phyloP scores from a whole-genome alignment of 2,113 vertebrate genomes.

The Perccottus glenii region DNA sequence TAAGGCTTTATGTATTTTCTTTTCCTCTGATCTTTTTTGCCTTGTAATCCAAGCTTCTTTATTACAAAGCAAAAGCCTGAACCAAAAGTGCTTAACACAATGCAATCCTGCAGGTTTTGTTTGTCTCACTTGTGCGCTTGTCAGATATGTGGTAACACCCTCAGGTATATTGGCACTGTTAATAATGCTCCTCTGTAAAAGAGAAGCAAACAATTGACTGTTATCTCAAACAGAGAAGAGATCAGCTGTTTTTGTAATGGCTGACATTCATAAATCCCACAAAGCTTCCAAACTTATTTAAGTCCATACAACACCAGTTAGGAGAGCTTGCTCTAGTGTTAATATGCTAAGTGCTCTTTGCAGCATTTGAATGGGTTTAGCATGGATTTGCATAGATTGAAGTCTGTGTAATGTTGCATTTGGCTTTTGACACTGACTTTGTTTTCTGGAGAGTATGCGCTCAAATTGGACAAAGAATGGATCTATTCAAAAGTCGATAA shows the following conservation, averaged over 20 bases:
- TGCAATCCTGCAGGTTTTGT: constrained; percentile 25
- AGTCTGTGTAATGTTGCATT: constrained; percentile 7
- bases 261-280: constrained; percentile 9
- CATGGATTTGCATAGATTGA: constrained; percentile 24
- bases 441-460: constrained; percentile 12
- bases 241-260: constrained; percentile 26
- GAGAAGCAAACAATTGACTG: constrained; percentile 21
- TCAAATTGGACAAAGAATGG: constrained; percentile 36
- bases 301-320: constrained; percentile 25
- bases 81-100: constrained; percentile 27
- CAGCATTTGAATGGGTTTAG: constrained; percentile 26
- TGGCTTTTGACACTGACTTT: constrained; percentile 30
- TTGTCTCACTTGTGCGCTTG: constrained; percentile 20
- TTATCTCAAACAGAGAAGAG: constrained; percentile 11
- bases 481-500: constrained; percentile 21
- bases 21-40: constrained; percentile 18
- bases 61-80: constrained; percentile 16
- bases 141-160: constrained; percentile 20
- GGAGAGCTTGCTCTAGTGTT: constrained; percentile 35
- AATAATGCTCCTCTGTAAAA: constrained; percentile 23
- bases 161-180: constrained; percentile 22
- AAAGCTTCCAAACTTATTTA: constrained; percentile 32
- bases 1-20: constrained; percentile 39
- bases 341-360: constrained; percentile 29
- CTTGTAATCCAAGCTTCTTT: constrained; percentile 32